Evolutionary conservation across 1,140 invertebrate genomes (phyloP).

Genomic region (Macrobrachium nipponense): DNA sequence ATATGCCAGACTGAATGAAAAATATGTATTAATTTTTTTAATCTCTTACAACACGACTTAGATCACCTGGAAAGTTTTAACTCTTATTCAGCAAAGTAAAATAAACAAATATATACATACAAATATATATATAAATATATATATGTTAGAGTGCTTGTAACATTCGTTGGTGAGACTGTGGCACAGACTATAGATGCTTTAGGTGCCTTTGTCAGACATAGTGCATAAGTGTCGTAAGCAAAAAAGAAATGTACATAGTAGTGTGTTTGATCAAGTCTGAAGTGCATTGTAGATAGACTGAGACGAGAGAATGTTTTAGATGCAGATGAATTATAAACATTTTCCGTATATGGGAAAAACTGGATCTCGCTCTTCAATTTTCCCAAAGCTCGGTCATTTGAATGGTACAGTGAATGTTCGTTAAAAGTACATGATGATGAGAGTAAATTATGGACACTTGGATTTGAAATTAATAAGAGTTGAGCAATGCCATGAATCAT

Average conservation of each 20-base stretch:
- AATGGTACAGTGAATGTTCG: no score
- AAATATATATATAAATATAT: constrained; percentile 27
- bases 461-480: no score
- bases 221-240: constrained; percentile 31
- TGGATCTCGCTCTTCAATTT: no score
- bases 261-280: neutral
- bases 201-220: constrained; percentile 31
- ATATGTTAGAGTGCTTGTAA: neutral
- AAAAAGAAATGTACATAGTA: constrained; percentile 31
- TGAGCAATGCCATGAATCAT: no score
- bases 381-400: no score
- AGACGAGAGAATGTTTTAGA: neutral
- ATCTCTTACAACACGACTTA: neutral
- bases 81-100: neutral
- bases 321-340: neutral
- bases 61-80: neutral
- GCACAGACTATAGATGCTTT: constrained; percentile 29
- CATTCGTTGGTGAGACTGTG: neutral
- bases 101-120: constrained; percentile 16
- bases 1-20: neutral
- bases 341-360: neutral
- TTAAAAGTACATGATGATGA: no score
- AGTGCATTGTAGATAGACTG: neutral
- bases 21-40: neutral
- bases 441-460: no score